Evolutionary conservation across 2,113 vertebrate species (phyloP), one percentile per base, ranked within the genome.

Genomic region (Nasalis larvatus): DNA sequence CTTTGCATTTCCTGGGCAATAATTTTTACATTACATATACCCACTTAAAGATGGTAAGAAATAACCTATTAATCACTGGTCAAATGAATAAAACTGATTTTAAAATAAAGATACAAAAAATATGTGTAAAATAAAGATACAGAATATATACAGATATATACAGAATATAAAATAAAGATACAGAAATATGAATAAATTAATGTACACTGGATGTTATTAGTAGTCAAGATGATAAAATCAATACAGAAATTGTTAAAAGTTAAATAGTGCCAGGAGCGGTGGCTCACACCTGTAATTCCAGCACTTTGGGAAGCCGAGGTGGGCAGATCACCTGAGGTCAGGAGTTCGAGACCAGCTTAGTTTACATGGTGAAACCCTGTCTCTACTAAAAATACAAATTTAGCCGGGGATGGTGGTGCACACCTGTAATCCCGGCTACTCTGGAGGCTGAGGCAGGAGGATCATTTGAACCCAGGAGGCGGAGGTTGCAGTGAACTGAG

Each of bases 341-440:
- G 12, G 27, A 6, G 27, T 63, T 63, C 4, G 5, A 63, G 60
- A 63, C 27, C 27, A 63, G 27, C 60, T 27, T 63, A 12, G 27
- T 6, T 27, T 30, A 63, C 60, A 63, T 63, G 60, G 60, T 30
- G 27, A 63, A 63, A 63, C 12, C 12, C 25, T 13, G 60, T 63
- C 4, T 30, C 13, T 63, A 63, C 12, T 63, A 30, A 63, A 63
- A 63, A 63, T 63, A 63, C 60, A 63, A 63, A 63, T 13, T 63
- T 30, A 30, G 1, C 27, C 30, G 0, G 27, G 27, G 0, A 1
- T 11, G 0, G 27, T 63, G 60, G 27, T 30, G 27, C 12, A 63
- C 1, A 6, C 60, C 60, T 63, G 27, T 63, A 63, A 63, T 30
- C 27, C 60, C 27, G 2, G 27, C 25, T 63, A 6, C 13, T 30